phyloP scores from a whole-genome alignment of 2,888 invertebrate species.

The Parnassius smintheus region DNA sequence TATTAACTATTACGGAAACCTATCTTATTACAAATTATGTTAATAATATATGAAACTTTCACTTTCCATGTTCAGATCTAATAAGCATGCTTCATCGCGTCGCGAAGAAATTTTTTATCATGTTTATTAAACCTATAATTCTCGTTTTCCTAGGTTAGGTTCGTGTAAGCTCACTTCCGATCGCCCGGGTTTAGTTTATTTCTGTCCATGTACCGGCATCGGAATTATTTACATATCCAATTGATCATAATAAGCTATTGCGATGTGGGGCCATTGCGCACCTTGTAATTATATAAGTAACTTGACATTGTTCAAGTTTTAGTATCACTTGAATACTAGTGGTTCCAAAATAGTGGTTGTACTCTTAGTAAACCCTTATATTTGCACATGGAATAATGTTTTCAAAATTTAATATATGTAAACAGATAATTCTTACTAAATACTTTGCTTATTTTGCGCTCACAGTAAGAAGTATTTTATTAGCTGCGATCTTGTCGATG shows the following conservation, averaged over 20 bases:
- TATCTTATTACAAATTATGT: background rate
- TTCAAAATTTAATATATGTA: background rate
- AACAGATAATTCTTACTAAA: too few species aligned
- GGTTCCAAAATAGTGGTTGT: slow-evolving; percentile 1
- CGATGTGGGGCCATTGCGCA: slow-evolving; percentile 8
- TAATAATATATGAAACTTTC: slow-evolving; percentile 10
- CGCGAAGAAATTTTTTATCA: slow-evolving; percentile 5
- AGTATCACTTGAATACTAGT: slow-evolving; percentile 10
- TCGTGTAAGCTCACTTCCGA: slow-evolving; percentile 6
- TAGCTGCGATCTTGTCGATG: too few species aligned
- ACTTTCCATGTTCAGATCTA: slow-evolving; percentile 11
- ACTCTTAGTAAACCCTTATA: background rate
- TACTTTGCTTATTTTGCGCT: too few species aligned
- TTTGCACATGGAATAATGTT: background rate
- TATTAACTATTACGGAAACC: background rate
- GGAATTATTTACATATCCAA: slow-evolving; percentile 21
- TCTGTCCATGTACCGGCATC: slow-evolving; percentile 14
- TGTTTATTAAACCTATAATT: slow-evolving; percentile 17
- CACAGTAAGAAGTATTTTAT: too few species aligned
- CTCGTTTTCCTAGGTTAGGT: background rate
- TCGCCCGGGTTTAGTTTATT: slow-evolving; percentile 13
- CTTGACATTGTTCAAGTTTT: slow-evolving; percentile 13
- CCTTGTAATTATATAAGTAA: slow-evolving; percentile 19
- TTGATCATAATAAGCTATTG: slow-evolving; percentile 24
- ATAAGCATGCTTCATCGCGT: slow-evolving; percentile 16